Evolutionary conservation across 2,113 vertebrate genomes (phyloP).

Genomic region (Columba livia): DNA sequence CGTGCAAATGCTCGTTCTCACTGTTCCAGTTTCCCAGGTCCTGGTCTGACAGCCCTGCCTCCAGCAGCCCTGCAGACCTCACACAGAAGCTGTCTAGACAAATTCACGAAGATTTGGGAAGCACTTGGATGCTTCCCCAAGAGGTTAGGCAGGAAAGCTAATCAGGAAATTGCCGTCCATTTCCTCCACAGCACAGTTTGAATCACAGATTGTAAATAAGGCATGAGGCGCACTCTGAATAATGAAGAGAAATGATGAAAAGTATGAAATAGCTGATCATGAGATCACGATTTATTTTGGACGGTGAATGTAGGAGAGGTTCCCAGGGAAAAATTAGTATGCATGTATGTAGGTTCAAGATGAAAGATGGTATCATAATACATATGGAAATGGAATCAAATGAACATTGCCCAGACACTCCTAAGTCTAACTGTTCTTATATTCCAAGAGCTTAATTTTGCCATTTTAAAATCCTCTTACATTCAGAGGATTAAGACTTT

Average conservation of each 20-base stretch:
- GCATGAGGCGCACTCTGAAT: slow-evolving; percentile 2
- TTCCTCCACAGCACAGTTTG: slow-evolving; percentile 25
- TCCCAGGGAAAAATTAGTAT: slow-evolving; percentile 39
- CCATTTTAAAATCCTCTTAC: slow-evolving; percentile 36
- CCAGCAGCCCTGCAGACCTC: neutral
- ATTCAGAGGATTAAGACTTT: slow-evolving; percentile 24
- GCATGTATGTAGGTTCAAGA: slow-evolving; percentile 36
- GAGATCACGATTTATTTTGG: slow-evolving; percentile 45
- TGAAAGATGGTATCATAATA: slow-evolving; percentile 45
- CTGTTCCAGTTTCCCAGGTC: neutral
- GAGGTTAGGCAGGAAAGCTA: slow-evolving; percentile 25
- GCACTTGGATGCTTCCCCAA: neutral
- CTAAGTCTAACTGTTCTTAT: slow-evolving; percentile 7
- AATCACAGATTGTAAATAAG: slow-evolving; percentile 21
- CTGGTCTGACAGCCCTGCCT: neutral
- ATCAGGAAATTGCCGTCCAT: slow-evolving; percentile 48
- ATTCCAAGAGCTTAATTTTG: slow-evolving; percentile 41
- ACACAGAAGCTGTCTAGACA: slow-evolving; percentile 31
- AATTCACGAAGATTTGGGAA: slow-evolving; percentile 24
- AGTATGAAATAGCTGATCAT: slow-evolving; percentile 37
- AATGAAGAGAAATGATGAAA: slow-evolving; percentile 30
- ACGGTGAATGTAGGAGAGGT: slow-evolving; percentile 21
- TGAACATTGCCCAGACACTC: slow-evolving; percentile 32
- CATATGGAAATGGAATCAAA: slow-evolving; percentile 42
- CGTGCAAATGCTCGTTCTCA: neutral